Percentiles rank a stretch among this genome's conserved stretches.
Conservation (phyloP, 2,113 vertebrate species). For the Vimba vimba region DNA sequence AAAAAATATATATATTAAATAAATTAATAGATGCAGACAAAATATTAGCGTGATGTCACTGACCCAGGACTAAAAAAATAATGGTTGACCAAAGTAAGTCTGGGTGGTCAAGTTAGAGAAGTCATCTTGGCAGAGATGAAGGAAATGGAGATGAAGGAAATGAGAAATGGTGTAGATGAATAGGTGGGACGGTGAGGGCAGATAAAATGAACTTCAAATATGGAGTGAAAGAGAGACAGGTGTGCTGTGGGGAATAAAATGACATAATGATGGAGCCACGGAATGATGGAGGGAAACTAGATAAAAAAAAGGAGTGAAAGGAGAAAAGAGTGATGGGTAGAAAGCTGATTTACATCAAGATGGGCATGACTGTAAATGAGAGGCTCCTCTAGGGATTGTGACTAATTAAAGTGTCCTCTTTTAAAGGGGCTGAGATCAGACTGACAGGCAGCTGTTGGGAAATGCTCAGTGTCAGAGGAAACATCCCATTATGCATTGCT, state of each 20-base stretch:
- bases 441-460: constrained; percentile 63
- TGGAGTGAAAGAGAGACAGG: constrained; percentile 54
- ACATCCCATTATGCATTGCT: constrained; percentile 58
- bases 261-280: constrained; percentile 38
- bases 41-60: neutral
- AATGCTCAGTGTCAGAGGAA: constrained; percentile 59
- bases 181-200: constrained; percentile 19
- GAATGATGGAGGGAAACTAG: constrained; percentile 26
- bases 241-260: constrained; percentile 50
- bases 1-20: neutral
- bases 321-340: constrained; percentile 39
- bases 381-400: constrained; percentile 60
- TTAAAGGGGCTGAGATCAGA: constrained; percentile 53
- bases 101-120: neutral
- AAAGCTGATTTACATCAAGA: constrained; percentile 62
- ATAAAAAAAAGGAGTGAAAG: constrained; percentile 44
- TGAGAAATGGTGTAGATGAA: constrained; percentile 33
- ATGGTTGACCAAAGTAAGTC: neutral
- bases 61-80: neutral
- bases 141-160: constrained; percentile 27
- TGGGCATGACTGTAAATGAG: constrained; percentile 58
- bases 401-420: constrained; percentile 64
- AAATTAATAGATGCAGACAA: neutral
- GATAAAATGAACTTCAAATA: constrained; percentile 53
- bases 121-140: neutral